phyloP scores from a whole-genome alignment of 2,113 vertebrate species.

The Etheostoma cragini region DNA sequence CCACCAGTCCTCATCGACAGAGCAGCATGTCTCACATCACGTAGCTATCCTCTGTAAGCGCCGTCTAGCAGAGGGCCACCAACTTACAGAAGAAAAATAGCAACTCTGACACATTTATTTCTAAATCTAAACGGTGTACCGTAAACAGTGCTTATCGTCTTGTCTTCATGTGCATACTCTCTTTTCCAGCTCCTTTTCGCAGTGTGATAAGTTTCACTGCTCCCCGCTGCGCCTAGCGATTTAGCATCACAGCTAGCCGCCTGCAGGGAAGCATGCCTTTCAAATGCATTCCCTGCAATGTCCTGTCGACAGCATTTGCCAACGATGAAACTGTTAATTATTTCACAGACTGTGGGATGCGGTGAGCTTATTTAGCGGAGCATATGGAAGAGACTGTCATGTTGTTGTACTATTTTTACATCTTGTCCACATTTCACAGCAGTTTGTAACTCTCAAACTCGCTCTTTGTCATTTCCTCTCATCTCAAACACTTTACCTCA shows the following conservation, averaged over 20 bases:
- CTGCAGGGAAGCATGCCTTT: conserved; percentile 31
- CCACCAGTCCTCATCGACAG: no score
- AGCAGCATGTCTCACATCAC: no score
- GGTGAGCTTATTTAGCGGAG: conserved; percentile 40
- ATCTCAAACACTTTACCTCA: conserved; percentile 1
- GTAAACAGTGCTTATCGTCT: neutral
- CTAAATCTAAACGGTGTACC: neutral
- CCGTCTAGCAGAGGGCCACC: no score
- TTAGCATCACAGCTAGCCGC: conserved; percentile 32
- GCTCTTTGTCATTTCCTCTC: conserved; percentile 8
- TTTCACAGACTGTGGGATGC: conserved; percentile 41
- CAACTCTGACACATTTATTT: neutral
- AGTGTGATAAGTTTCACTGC: conserved; percentile 11
- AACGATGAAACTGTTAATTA: conserved; percentile 58
- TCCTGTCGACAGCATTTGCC: conserved; percentile 30
- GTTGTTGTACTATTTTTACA: conserved; percentile 5
- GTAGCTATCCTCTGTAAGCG: no score
- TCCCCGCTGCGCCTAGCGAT: conserved; percentile 2
- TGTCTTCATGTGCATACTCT: neutral
- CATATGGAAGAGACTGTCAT: conserved; percentile 48
- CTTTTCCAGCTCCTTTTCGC: neutral
- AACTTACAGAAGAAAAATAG: no score
- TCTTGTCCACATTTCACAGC: conserved; percentile 18
- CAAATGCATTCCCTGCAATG: conserved; percentile 38
- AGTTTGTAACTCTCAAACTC: conserved; percentile 10